Evolutionary conservation across 2,113 vertebrate species (phyloP), one percentile per base, ranked within the genome.

Genomic region (Lagenorhynchus albirostris): DNA sequence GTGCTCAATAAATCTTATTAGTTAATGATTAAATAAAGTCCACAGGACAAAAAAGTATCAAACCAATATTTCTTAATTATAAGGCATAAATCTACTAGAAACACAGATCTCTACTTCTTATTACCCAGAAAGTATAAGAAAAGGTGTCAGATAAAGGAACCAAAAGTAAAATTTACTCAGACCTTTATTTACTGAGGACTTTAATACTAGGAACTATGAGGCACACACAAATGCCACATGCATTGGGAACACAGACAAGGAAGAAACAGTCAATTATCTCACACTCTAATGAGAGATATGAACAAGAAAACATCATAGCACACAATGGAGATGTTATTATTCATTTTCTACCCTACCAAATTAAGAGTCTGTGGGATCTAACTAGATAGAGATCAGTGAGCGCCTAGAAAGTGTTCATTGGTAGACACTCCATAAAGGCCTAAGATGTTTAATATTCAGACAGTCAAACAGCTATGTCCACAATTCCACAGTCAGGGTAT

Each of bases 11-110:
- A 68, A 83, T 86, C 55, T 58, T 82, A 60, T 36, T 94, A 91
- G 53, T 31, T 92, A 89, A 92, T 96, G 68, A 96, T 70, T 92
- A 70, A 93, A 86, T 83, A 95, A 96, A 92, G 50, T 55, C 53
- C 25, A 91, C 12, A 65, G 58, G 62, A 91, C 81, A 82, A 68
- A 89, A 84, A 81, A 74, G n/a, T 97, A 94, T 84, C 91, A 81
- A 93, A 77, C 94, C 71, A 79, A 73, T 97, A 92, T 83, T 89
- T 91, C 55, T 93, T 97, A 93, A 95, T 96, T 89, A 82, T 62
- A 79, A 93, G 6, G 20, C 58, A 95, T 55, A 83, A 91, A 93
- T 96, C 83, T 89, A 83, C 33, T n/a, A 23, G 83, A 89, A 95
- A 82, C 20, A 8, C 50, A 58, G 4, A 26, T 82, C 10, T 41